A percentile compares a stretch with the other conserved stretches of the same genome.
phyloP scores from a whole-genome alignment of 2,797 vertebrate species.

The Ctenochaetus hawaiiensis region DNA sequence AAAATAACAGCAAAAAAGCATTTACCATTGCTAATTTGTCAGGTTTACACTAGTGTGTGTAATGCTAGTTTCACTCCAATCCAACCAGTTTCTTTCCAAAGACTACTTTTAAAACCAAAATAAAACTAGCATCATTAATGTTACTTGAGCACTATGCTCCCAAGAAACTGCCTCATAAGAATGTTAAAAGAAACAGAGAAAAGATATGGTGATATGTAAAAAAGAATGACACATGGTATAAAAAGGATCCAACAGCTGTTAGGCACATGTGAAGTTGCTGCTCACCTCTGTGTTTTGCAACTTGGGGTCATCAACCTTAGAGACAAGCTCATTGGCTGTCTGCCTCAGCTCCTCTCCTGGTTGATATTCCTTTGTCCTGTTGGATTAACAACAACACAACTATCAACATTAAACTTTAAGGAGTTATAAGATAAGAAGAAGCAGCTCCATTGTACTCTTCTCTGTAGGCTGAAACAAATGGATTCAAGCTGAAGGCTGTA shows the following conservation, averaged over 20 bases:
- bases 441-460: not conserved
- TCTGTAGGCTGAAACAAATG: not conserved
- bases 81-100: constrained; percentile 20
- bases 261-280: constrained; percentile 1
- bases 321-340: constrained; percentile 93
- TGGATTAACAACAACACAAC: constrained; percentile 30
- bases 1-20: constrained; percentile 71
- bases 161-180: constrained; percentile 25
- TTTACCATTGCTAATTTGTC: constrained; percentile 67
- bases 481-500: constrained; percentile 12
- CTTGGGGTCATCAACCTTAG: constrained; percentile 96
- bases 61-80: constrained; percentile 26
- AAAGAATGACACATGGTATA: constrained; percentile 34
- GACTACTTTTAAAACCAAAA: constrained; percentile 15
- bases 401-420: not conserved
- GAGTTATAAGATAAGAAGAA: not conserved
- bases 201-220: constrained; percentile 60
- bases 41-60: constrained; percentile 42
- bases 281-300: constrained; percentile 96
- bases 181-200: constrained; percentile 48
- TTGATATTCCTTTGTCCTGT: constrained; percentile 94
- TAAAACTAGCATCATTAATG: constrained; percentile 13
- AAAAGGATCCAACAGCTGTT: not conserved
- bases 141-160: constrained; percentile 10
- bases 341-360: constrained; percentile 92